Conservation (phyloP, 2,888 invertebrate genomes). For the Drosophila acutilabella region DNA sequence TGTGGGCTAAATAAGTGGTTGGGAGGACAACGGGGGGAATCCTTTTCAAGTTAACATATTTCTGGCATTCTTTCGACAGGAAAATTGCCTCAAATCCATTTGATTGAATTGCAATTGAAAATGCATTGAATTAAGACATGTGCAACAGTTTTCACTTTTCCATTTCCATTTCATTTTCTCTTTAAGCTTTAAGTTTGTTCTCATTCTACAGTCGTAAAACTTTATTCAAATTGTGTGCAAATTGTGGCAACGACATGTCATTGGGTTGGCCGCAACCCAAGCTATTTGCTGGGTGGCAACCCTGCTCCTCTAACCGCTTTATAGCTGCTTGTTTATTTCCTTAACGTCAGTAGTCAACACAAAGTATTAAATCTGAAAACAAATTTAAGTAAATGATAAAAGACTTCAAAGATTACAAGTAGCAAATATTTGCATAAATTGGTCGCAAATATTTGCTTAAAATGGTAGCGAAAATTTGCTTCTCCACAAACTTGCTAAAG, state of each 20-base stretch:
- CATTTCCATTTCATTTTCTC: neutral
- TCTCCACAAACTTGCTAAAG: too few species aligned
- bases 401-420: too few species aligned
- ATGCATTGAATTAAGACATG: constrained; percentile 8
- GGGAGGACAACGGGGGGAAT: neutral
- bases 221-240: constrained; percentile 4
- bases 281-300: neutral
- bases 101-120: constrained; percentile 23
- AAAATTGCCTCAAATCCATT: constrained; percentile 39
- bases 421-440: too few species aligned
- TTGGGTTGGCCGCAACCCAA: constrained; percentile 3
- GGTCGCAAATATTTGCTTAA: too few species aligned
- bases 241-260: constrained; percentile 5
- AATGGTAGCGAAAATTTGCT: too few species aligned
- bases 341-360: too few species aligned
- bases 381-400: too few species aligned
- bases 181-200: neutral
- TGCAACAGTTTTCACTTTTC: constrained; percentile 25
- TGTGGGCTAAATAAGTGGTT: neutral
- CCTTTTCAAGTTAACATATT: constrained; percentile 12
- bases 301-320: neutral
- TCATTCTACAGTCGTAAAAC: neutral
- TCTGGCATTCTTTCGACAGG: constrained; percentile 38
- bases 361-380: too few species aligned
- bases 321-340: too few species aligned